Conservation (phyloP, 2,113 vertebrate genomes). For the Heterochromis multidens region DNA sequence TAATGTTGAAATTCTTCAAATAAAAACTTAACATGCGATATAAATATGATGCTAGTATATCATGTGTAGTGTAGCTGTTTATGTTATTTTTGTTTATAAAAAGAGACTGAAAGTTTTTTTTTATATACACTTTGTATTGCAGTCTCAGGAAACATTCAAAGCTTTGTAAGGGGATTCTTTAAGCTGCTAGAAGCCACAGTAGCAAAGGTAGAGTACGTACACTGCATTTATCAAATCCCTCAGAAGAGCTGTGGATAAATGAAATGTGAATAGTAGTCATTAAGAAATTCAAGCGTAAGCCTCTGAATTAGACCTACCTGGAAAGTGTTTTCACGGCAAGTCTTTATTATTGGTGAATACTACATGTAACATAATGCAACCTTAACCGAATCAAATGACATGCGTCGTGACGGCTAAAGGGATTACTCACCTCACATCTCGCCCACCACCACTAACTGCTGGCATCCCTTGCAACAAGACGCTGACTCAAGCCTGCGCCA, state of each 20-base stretch:
- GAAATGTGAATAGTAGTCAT: conserved; percentile 13
- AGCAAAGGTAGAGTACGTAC: not conserved
- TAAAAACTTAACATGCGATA: not conserved
- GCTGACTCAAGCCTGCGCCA: conserved; percentile 6
- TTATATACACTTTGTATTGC: not conserved
- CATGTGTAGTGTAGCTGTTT: not conserved
- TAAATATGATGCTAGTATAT: not conserved
- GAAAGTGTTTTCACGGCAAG: conserved; percentile 1
- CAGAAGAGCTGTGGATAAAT: not conserved
- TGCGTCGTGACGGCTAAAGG: conserved; percentile 23
- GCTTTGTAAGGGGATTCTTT: not conserved
- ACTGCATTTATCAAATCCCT: not conserved
- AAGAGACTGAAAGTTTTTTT: not conserved
- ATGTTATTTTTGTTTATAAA: not conserved
- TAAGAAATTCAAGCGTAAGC: not conserved
- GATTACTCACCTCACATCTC: conserved; percentile 43
- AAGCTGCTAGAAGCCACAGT: not conserved
- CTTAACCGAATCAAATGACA: conserved; percentile 52
- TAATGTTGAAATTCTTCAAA: not conserved
- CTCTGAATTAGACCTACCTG: conserved; percentile 24
- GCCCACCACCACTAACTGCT: conserved; percentile 12
- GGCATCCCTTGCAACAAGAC: conserved; percentile 1
- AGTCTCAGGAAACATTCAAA: not conserved
- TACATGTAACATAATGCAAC: conserved; percentile 22
- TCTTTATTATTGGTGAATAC: conserved; percentile 36